Conservation (phyloP, 1,140 invertebrate genomes). For the Drosophila trapezifrons region DNA sequence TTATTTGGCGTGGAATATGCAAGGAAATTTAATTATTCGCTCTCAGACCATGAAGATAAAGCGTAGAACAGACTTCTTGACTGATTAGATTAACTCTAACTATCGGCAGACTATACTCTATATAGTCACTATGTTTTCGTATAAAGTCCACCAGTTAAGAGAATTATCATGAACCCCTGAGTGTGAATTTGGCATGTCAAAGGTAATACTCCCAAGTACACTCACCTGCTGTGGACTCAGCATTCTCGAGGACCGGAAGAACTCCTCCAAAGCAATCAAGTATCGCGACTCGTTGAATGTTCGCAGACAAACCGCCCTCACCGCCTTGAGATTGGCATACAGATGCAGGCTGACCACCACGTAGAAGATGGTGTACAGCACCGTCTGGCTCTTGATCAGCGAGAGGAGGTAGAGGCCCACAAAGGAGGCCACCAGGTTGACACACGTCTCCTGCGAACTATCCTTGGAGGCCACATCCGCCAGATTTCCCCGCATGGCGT, state of each 20-base stretch:
- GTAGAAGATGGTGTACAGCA: slow-evolving; percentile 89
- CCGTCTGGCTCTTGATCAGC: slow-evolving; percentile 86
- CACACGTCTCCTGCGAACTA: slow-evolving; percentile 97
- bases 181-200: too few species aligned
- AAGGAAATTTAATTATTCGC: too few species aligned
- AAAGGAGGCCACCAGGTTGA: slow-evolving; percentile 94
- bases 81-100: neutral
- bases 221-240: slow-evolving; percentile 84
- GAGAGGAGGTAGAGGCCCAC: slow-evolving; percentile 91
- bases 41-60: neutral
- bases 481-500: slow-evolving; percentile 94
- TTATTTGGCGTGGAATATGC: too few species aligned
- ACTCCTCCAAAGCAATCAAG: slow-evolving; percentile 87
- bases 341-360: slow-evolving; percentile 93
- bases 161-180: too few species aligned
- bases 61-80: neutral
- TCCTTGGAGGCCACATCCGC: slow-evolving; percentile 98
- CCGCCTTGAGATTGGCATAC: slow-evolving; percentile 93
- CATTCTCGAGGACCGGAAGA: slow-evolving; percentile 85
- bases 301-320: slow-evolving; percentile 89
- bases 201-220: neutral
- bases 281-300: slow-evolving; percentile 92
- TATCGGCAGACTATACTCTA: too few species aligned
- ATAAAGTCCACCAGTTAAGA: too few species aligned
- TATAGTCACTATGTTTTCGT: too few species aligned